Percentiles rank a stretch among this genome's conserved stretches.
Conservation (phyloP, 2,888 invertebrate species). For the Mythimna impura region DNA sequence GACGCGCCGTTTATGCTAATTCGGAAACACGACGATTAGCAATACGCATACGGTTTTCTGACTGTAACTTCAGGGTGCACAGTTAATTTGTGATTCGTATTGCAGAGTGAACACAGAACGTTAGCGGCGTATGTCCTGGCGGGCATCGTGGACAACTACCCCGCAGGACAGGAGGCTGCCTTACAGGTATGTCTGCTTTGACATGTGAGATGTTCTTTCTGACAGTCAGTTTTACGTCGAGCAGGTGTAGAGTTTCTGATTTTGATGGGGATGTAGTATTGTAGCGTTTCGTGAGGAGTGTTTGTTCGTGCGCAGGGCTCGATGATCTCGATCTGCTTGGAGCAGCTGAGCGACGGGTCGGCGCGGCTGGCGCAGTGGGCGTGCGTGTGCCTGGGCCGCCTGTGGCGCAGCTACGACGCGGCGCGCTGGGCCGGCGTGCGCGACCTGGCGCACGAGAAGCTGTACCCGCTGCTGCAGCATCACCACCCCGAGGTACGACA, state of each 20-base stretch:
- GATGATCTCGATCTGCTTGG: constrained; percentile 97
- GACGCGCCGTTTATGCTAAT: background rate
- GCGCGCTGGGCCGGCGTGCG: constrained; percentile 98
- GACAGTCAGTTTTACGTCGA: background rate
- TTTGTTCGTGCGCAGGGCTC: constrained; percentile 91
- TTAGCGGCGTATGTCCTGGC: constrained; percentile 98
- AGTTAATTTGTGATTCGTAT: constrained; percentile 7
- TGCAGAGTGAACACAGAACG: constrained; percentile 95
- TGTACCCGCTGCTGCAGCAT: constrained; percentile 95
- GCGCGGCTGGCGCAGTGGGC: constrained; percentile 95
- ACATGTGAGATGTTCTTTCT: background rate
- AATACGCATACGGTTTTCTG: background rate
- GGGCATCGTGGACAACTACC: constrained; percentile 97
- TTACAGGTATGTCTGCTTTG: constrained; percentile 83
- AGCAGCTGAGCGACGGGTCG: constrained; percentile 94
- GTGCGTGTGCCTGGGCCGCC: constrained; percentile 96
- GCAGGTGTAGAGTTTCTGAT: background rate
- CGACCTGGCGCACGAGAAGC: constrained; percentile 98
- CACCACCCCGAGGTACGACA: constrained; percentile 94
- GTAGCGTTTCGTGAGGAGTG: background rate
- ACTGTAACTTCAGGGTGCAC: background rate
- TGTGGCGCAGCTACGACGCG: constrained; percentile 96
- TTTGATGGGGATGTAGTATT: background rate
- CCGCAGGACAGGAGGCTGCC: constrained; percentile 97
- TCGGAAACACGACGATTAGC: background rate